Evolutionary conservation across 2,888 invertebrate species (phyloP).

Genomic region (Teleogryllus oceanicus): DNA sequence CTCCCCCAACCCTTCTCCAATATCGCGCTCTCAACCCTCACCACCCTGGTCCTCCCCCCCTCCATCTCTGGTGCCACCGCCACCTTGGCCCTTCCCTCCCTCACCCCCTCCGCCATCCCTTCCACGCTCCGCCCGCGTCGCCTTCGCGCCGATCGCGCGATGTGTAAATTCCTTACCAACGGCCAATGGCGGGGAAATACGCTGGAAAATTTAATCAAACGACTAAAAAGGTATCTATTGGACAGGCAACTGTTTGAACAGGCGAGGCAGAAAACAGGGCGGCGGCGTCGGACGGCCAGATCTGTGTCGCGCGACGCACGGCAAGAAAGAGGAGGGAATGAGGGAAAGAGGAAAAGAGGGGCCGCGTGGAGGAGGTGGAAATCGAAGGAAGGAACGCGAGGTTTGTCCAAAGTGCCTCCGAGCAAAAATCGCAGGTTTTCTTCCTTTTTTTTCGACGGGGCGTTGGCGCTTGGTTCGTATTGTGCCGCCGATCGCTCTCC

Average conservation of each 20-base stretch:
- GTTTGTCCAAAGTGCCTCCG: background rate
- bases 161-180: slow-evolving; percentile 31
- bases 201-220: slow-evolving; percentile 9
- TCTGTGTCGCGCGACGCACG: background rate
- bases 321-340: background rate
- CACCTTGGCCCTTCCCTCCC: background rate
- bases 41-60: background rate
- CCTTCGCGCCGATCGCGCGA: slow-evolving; percentile 19
- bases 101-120: background rate
- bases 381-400: background rate
- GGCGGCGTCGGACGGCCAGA: background rate
- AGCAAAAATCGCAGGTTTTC: background rate
- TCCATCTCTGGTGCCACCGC: too few relatives aligned
- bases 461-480: too few relatives aligned
- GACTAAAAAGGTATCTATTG: slow-evolving; percentile 18
- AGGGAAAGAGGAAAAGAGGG: background rate
- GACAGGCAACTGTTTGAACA: slow-evolving; percentile 18
- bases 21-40: background rate
- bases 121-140: background rate
- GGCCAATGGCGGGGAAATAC: slow-evolving; percentile 18
- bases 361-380: background rate
- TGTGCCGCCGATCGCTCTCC: too few relatives aligned
- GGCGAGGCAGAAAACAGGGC: slow-evolving; percentile 2
- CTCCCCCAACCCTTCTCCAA: background rate
- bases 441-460: too few relatives aligned